These are phyloP conservation scores for Chromoteleia sp. DNA, from an alignment of 2,888 invertebrate species.

Conservation along the genomic window DNA sequence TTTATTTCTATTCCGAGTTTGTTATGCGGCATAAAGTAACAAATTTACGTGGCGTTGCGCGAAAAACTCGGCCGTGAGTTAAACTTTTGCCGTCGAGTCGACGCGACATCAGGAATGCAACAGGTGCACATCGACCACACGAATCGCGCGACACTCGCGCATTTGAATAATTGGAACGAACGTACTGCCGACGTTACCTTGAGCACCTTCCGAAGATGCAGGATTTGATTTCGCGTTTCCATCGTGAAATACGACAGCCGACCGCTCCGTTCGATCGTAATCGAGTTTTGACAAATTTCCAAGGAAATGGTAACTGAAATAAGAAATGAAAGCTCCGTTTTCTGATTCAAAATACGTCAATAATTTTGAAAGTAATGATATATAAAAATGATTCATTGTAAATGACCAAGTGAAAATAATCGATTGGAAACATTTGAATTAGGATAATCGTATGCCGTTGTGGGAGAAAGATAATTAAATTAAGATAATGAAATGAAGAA, in stretches of 20 bases:
- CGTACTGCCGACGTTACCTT: conserved; percentile 49
- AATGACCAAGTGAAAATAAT: too few relatives aligned
- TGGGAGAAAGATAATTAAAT: too few relatives aligned
- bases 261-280: conserved; percentile 13
- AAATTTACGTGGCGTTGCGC: conserved; percentile 58
- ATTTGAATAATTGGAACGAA: conserved; percentile 81
- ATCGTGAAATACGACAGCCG: conserved; percentile 14
- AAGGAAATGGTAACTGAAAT: neutral
- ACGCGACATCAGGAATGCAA: conserved; percentile 74
- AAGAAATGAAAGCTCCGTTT: neutral
- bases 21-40: conserved; percentile 68
- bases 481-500: too few relatives aligned
- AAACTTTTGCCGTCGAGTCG: conserved; percentile 52
- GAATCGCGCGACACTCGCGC: conserved; percentile 70
- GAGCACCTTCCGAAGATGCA: conserved; percentile 45
- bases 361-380: too few relatives aligned
- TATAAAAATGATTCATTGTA: too few relatives aligned
- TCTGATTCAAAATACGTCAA: neutral
- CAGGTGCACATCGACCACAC: conserved; percentile 74
- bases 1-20: conserved; percentile 62
- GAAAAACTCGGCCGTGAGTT: conserved; percentile 57
- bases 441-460: too few relatives aligned
- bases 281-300: conserved; percentile 26
- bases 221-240: conserved; percentile 66
- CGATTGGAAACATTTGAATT: too few relatives aligned